phyloP scores from a whole-genome alignment of 1,140 invertebrate species.

The Trachymyrmex septentrionalis region DNA sequence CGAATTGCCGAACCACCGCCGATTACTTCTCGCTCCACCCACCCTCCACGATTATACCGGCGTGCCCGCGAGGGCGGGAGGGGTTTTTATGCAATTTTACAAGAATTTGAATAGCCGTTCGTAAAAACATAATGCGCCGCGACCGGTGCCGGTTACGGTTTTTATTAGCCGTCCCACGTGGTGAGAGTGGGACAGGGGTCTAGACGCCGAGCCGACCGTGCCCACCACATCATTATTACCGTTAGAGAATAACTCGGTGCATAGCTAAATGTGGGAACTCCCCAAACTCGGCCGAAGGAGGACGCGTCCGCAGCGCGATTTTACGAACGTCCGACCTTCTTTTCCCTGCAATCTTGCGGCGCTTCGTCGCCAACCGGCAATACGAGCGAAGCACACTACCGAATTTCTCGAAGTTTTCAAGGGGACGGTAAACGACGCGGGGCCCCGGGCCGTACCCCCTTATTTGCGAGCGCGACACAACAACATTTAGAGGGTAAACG shows the following conservation, averaged over 20 bases:
- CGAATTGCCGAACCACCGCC: slow-evolving; percentile 68
- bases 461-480: slow-evolving; percentile 66
- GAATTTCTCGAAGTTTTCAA: slow-evolving; percentile 41
- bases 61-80: slow-evolving; percentile 74
- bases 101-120: slow-evolving; percentile 86
- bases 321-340: slow-evolving; percentile 50
- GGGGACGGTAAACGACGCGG: background rate
- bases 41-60: slow-evolving; percentile 79
- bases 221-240: slow-evolving; percentile 79
- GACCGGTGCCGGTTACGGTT: slow-evolving; percentile 72
- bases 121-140: slow-evolving; percentile 83
- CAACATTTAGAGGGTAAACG: slow-evolving; percentile 35
- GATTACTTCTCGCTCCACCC: slow-evolving; percentile 67
- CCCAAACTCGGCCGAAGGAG: slow-evolving; percentile 16
- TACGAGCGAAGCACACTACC: background rate
- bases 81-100: slow-evolving; percentile 85
- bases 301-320: slow-evolving; percentile 46
- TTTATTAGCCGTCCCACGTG: slow-evolving; percentile 75
- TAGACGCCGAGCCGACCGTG: slow-evolving; percentile 74
- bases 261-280: slow-evolving; percentile 81
- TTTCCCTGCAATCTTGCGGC: slow-evolving; percentile 45
- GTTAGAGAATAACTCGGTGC: slow-evolving; percentile 79
- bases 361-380: slow-evolving; percentile 35
- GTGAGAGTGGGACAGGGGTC: slow-evolving; percentile 75
- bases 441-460: background rate